Percentiles rank a stretch among this genome's conserved stretches.
These are phyloP conservation scores for Melieria crassipennis DNA, from an alignment of 2,888 invertebrate genomes.

Conservation along the genomic window DNA sequence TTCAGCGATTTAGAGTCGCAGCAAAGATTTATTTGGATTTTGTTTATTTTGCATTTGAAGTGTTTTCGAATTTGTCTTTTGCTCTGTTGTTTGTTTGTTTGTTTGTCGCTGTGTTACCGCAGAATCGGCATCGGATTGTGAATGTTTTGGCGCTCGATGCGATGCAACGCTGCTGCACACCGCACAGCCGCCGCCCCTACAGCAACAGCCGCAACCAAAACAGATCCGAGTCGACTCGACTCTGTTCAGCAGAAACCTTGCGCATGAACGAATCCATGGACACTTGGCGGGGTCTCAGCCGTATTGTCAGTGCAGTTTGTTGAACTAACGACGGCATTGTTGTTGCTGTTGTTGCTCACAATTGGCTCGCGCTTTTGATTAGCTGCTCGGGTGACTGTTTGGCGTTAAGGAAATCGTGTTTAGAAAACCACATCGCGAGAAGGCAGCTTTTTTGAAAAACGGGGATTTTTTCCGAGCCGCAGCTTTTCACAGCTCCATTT, in stretches of 20 bases:
- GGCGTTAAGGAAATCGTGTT: no score
- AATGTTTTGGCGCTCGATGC: constrained; percentile 17
- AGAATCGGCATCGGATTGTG: constrained; percentile 15
- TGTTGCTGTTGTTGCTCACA: no score
- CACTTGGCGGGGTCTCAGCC: constrained; percentile 41
- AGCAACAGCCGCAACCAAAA: constrained; percentile 14
- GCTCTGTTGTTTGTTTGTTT: constrained; percentile 1
- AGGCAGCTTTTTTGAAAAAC: no score
- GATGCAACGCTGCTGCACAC: constrained; percentile 14
- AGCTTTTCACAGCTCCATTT: no score
- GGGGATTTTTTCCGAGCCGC: no score
- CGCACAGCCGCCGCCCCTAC: constrained; percentile 14
- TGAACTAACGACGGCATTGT: no score
- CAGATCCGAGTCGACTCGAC: constrained; percentile 8
- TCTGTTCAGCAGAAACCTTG: constrained; percentile 55
- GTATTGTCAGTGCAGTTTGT: no score
- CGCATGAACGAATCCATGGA: constrained; percentile 64
- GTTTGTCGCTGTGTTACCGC: constrained; percentile 22
- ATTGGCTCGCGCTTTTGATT: no score
- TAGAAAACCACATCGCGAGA: no score
- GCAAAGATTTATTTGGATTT: no score
- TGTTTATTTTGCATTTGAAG: neutral
- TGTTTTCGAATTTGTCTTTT: neutral
- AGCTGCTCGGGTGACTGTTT: no score
- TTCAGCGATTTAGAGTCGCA: no score